Percentiles rank a stretch among this genome's conserved stretches.
These are phyloP conservation scores for Siderastrea siderea DNA, from an alignment of 92 coral and sea anemone genomes.

Conservation along the genomic window DNA sequence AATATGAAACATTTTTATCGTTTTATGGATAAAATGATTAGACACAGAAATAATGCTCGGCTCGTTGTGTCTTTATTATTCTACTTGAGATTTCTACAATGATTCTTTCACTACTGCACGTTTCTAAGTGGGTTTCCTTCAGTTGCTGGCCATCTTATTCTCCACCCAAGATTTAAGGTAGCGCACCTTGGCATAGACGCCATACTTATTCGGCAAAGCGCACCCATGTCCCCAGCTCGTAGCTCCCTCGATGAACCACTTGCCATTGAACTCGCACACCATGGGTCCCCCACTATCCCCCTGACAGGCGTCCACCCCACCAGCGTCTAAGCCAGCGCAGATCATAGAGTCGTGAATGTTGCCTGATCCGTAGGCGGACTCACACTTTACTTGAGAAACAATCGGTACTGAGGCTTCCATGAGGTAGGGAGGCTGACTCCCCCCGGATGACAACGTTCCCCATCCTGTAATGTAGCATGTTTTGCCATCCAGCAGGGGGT, in stretches of 20 bases:
- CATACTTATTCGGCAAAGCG: too few relatives aligned
- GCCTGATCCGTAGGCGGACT: neutral
- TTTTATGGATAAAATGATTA: too few relatives aligned
- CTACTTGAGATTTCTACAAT: neutral
- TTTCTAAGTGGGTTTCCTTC: neutral
- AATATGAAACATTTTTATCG: too few relatives aligned
- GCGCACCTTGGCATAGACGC: neutral
- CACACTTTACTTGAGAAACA: neutral
- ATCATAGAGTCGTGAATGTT: neutral
- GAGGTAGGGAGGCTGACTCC: neutral
- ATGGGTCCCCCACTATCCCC: too few relatives aligned
- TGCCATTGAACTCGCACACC: too few relatives aligned
- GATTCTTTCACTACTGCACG: neutral
- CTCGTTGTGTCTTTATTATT: neutral
- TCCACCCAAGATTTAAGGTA: conserved; percentile 43
- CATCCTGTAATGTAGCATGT: conserved; percentile 62
- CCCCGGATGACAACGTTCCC: conserved; percentile 31
- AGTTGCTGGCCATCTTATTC: neutral
- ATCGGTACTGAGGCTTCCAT: conserved; percentile 40
- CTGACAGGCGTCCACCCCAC: too few relatives aligned
- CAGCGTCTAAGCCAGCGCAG: neutral
- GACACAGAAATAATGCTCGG: conserved; percentile 4
- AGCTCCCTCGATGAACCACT: too few relatives aligned
- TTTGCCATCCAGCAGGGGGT: conserved; percentile 10
- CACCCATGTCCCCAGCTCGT: too few relatives aligned